A percentile compares a stretch with the other conserved stretches of the same genome.
Evolutionary conservation across 2,888 invertebrate species (phyloP).

Genomic region (Lasioglossum morio): DNA sequence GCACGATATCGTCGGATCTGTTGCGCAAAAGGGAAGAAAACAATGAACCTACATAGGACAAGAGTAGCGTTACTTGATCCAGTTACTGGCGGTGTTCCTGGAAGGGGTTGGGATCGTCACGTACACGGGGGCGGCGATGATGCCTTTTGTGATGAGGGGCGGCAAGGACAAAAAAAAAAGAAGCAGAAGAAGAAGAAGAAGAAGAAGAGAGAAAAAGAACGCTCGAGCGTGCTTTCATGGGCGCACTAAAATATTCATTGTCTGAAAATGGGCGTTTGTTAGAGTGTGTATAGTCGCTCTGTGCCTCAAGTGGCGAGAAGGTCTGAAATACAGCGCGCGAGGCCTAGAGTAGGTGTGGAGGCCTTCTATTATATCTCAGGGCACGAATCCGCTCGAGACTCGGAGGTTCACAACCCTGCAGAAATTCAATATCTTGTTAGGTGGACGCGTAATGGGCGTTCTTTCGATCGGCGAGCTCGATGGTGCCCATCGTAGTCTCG

Average conservation of each 20-base stretch:
- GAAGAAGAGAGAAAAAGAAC: slow-evolving; percentile 33
- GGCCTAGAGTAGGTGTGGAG: slow-evolving; percentile 64
- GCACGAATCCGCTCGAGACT: slow-evolving; percentile 69
- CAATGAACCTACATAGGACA: slow-evolving; percentile 51
- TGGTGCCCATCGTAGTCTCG: slow-evolving; percentile 41
- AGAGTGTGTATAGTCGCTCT: slow-evolving; percentile 68
- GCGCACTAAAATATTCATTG: slow-evolving; percentile 80
- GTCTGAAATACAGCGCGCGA: slow-evolving; percentile 55
- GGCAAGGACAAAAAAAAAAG: slow-evolving; percentile 57
- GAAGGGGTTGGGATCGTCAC: slow-evolving; percentile 65
- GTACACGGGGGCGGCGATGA: slow-evolving; percentile 54
- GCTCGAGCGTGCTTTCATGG: slow-evolving; percentile 75
- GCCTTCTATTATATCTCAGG: slow-evolving; percentile 75
- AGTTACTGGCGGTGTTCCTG: slow-evolving; percentile 66
- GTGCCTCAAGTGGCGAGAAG: slow-evolving; percentile 62
- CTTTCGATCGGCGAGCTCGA: slow-evolving; percentile 62
- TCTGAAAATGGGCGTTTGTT: slow-evolving; percentile 80
- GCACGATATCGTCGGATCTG: slow-evolving; percentile 43
- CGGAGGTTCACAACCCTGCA: slow-evolving; percentile 59
- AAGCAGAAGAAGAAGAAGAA: slow-evolving; percentile 22
- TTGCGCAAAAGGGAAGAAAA: slow-evolving; percentile 49
- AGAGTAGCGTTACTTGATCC: slow-evolving; percentile 70
- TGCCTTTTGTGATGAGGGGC: slow-evolving; percentile 66
- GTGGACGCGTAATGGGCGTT: slow-evolving; percentile 63
- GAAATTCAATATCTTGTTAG: slow-evolving; percentile 74